Base-by-base conservation (phyloP, 2,888 invertebrate species). In the Hydroisotoma schaefferi region DNA sequence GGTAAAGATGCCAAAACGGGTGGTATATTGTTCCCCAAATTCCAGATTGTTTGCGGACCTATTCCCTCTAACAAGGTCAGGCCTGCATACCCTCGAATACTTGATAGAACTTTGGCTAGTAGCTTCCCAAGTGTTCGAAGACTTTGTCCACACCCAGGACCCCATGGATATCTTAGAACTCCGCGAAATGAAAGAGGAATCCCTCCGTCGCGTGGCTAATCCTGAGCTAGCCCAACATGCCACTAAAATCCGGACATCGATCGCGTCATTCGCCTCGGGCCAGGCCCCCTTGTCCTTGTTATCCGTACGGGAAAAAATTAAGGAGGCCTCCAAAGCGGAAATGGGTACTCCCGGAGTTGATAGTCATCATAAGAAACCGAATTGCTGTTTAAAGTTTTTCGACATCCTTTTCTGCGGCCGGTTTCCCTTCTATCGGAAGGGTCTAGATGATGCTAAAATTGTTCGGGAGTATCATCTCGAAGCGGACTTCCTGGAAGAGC, bases 71-170 rank as follows among this genome's bases (percentile, higher is more conserved):
- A 62, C 62, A 4, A 55, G 28, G 28, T 23, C 44, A 6, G 58
- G 62, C 20, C 47, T 58, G 1, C 22, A 15, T 1, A 58, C 48
- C 1, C 33, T 58, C n/a, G 62, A 62, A 12, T 62, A 62, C 29
- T 62, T 58, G 55, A 58, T 58, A 29, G 62, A 62, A 27, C 38
- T 62, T 1, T 62, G 62, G 62, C 62, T 62, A 2, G 55, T 62
- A 2, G 51, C 62, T 5, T 58, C 62, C 1, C 6, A 43, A 44
- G 33, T 62, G 6, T 62, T 62, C 22, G 62, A 62, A n/a, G 55
- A 55, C n/a, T 29, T 58, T 26, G 4, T 37, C 2, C 20, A 46
- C 15, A 2, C 38, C 0, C 55, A 46, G 10, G 58, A 62, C 40
- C 44, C 46, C 3, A 23, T 62, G n/a, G 15, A 18, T 3, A 58